These are phyloP conservation scores for Epicampocera succincta DNA, from an alignment of 2,888 invertebrate species.

Conservation along the genomic window DNA sequence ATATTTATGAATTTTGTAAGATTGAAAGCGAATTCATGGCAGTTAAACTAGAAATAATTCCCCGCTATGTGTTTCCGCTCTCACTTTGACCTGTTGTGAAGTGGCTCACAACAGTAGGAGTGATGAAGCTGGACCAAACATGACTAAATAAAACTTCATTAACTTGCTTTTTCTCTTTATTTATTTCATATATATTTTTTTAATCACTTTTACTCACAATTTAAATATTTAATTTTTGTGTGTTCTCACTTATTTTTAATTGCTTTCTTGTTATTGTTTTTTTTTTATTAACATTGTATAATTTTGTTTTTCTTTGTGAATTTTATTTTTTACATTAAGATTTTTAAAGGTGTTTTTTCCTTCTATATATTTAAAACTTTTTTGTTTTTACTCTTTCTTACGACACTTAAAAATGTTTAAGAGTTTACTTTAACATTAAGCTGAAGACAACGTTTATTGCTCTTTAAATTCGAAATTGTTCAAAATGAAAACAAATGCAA, in stretches of 20 bases:
- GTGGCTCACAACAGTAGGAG: too few species aligned
- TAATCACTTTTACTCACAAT: constrained; percentile 27
- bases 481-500: constrained; percentile 23
- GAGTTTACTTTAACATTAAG: constrained; percentile 24
- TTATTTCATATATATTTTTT: background rate
- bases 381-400: background rate
- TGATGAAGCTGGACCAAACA: too few species aligned
- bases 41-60: too few species aligned
- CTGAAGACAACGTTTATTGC: constrained; percentile 10
- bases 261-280: constrained; percentile 17
- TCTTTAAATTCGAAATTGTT: background rate
- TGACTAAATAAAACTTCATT: background rate
- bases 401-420: background rate
- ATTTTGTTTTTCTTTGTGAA: constrained; percentile 4
- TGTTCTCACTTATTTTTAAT: constrained; percentile 13
- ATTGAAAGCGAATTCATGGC: too few species aligned
- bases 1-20: too few species aligned
- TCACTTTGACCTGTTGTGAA: too few species aligned
- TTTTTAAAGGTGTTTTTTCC: background rate
- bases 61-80: too few species aligned
- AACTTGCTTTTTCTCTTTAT: background rate
- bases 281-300: constrained; percentile 13
- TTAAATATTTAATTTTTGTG: constrained; percentile 11
- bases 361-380: background rate
- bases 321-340: constrained; percentile 15